phyloP scores from a whole-genome alignment of 2,113 vertebrate species.

The Ciconia stormi region DNA sequence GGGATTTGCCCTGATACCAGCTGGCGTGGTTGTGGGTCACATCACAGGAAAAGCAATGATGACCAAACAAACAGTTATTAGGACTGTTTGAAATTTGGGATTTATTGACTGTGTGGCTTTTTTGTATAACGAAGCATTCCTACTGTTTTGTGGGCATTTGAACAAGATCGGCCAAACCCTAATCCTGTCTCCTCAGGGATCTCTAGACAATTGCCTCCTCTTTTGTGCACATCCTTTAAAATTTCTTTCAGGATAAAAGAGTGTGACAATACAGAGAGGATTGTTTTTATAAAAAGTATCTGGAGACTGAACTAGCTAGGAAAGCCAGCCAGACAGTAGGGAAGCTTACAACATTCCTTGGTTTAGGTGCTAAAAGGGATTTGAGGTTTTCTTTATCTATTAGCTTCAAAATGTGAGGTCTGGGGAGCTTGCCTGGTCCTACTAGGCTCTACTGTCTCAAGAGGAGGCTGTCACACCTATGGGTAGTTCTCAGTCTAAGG shows the following conservation, averaged over 20 bases:
- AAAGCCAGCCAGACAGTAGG: not conserved
- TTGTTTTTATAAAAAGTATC: not conserved
- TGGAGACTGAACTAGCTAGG: not conserved
- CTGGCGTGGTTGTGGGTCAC: not conserved
- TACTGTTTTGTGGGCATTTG: not conserved
- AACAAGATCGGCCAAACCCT: not conserved
- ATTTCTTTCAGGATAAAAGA: not conserved
- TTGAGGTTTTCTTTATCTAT: not conserved
- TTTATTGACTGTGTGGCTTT: not conserved
- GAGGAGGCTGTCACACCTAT: not conserved
- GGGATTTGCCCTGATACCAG: not conserved
- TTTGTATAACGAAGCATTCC: not conserved
- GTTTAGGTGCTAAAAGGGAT: not conserved
- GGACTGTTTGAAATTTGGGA: not conserved
- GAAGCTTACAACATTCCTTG: not conserved
- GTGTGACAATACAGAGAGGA: not conserved
- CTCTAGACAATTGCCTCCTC: not conserved
- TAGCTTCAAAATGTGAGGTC: not conserved
- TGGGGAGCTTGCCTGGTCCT: not conserved
- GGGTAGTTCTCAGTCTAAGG: not conserved
- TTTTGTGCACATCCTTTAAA: not conserved
- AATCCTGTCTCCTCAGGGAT: not conserved
- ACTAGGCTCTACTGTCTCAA: not conserved
- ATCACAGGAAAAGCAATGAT: not conserved
- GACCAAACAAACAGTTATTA: not conserved